Conservation (phyloP, 2,113 vertebrate genomes). For the Tetraodon nigroviridis region DNA sequence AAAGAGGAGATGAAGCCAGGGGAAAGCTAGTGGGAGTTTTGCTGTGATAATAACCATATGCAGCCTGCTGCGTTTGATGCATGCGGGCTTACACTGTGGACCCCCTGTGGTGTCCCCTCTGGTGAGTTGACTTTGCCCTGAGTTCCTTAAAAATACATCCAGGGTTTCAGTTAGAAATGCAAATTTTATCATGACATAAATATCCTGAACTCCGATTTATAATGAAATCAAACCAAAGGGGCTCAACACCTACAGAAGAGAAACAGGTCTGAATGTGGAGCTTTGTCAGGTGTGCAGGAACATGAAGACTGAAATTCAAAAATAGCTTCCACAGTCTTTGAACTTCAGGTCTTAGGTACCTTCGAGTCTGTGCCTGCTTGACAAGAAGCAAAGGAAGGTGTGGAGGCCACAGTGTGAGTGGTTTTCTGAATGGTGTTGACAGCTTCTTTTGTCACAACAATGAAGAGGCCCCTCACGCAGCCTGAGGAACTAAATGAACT, state of each 20-base stretch:
- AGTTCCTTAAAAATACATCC: constrained; percentile 10
- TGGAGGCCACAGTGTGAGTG: background rate
- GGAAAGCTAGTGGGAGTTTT: background rate
- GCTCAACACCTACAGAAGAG: too few species aligned
- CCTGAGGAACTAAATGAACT: constrained; percentile 16
- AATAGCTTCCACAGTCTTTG: background rate
- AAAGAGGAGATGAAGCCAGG: background rate
- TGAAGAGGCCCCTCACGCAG: constrained; percentile 1
- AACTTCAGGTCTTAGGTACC: background rate
- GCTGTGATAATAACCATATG: background rate
- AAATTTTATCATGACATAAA: too few species aligned
- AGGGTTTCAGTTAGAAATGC: constrained; percentile 25
- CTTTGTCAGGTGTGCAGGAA: too few species aligned
- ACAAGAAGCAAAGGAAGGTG: background rate
- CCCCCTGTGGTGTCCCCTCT: constrained; percentile 1
- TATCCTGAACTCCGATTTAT: too few species aligned
- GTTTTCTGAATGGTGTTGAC: constrained; percentile 2
- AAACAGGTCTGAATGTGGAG: background rate
- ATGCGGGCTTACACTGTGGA: constrained; percentile 9
- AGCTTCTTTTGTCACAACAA: background rate
- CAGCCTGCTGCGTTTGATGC: constrained; percentile 18
- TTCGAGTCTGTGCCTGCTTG: background rate
- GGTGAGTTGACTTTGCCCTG: constrained; percentile 19
- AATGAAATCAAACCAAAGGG: too few species aligned
- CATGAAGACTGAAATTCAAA: constrained; percentile 5